A percentile compares a stretch with the other conserved stretches of the same genome.
Conservation (phyloP, 2,113 vertebrate species). For the Genyomyrus donnyi region DNA sequence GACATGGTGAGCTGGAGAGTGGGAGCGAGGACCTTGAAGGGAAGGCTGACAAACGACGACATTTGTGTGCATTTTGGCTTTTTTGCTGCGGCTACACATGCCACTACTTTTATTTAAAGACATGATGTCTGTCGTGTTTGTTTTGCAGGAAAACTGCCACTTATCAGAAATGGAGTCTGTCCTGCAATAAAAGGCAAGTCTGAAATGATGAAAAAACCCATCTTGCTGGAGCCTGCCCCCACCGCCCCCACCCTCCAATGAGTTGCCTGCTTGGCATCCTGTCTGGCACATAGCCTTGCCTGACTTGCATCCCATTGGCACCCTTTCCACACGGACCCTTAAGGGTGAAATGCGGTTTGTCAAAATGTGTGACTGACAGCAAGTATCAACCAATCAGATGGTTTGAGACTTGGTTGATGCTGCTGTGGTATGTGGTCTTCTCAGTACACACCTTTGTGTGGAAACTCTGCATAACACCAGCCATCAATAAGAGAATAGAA, state of each 20-base stretch:
- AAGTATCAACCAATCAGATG: not conserved
- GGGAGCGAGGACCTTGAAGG: not conserved
- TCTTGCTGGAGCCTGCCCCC: not conserved
- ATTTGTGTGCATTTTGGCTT: not conserved
- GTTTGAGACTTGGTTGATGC: not conserved
- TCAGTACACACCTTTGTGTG: not conserved
- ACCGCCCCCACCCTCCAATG: not conserved
- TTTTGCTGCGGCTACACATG: not conserved
- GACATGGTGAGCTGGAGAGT: constrained; percentile 62
- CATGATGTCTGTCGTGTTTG: not conserved
- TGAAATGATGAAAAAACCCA: not conserved
- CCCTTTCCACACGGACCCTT: not conserved
- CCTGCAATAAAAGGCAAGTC: constrained; percentile 62
- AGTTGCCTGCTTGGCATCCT: not conserved
- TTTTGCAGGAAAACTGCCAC: constrained; percentile 68
- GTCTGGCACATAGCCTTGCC: not conserved
- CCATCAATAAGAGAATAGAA: not conserved
- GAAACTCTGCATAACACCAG: not conserved
- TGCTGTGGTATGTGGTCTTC: not conserved
- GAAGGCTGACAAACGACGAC: not conserved
- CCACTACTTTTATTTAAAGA: not conserved
- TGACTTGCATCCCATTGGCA: not conserved
- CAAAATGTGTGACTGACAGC: not conserved
- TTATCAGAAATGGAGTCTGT: constrained; percentile 67
- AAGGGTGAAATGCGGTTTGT: not conserved